Evolutionary conservation across 1,140 invertebrate genomes (phyloP).

Genomic region (Parasteatoda tepidariorum): DNA sequence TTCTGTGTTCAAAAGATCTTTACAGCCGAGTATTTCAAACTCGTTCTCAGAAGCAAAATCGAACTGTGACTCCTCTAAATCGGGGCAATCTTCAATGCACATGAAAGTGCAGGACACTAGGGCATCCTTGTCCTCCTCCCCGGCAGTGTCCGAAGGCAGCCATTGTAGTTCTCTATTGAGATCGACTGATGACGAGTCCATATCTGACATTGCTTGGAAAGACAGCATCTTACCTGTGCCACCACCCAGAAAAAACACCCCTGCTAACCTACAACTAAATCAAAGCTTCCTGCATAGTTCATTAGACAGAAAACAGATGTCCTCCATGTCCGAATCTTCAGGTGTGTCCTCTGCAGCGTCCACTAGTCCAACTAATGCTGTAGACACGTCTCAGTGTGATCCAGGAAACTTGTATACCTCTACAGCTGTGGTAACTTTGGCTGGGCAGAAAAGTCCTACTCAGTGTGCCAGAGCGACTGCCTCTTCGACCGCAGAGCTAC

Average conservation of each 20-base stretch:
- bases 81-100: not conserved
- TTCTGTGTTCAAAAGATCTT: conserved; percentile 39
- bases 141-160: conserved; percentile 53
- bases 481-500: conserved; percentile 59
- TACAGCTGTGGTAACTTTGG: conserved; percentile 52
- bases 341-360: conserved; percentile 42
- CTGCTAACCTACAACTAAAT: conserved; percentile 25
- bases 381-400: conserved; percentile 24
- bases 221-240: conserved; percentile 21
- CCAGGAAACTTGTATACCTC: conserved; percentile 50
- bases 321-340: conserved; percentile 22
- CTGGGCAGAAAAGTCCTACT: conserved; percentile 42
- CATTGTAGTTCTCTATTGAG: conserved; percentile 35
- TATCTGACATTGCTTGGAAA: conserved; percentile 28
- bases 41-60: conserved; percentile 11
- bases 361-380: conserved; percentile 21
- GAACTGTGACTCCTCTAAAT: not conserved
- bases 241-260: conserved; percentile 45
- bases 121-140: conserved; percentile 47
- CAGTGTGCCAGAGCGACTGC: conserved; percentile 6
- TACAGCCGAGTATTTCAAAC: not conserved
- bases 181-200: conserved; percentile 50
- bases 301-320: conserved; percentile 13
- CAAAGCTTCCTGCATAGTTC: conserved; percentile 45
- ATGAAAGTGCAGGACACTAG: conserved; percentile 19